phyloP scores from a whole-genome alignment of 2,888 invertebrate species.

The Poecilobothrus nobilitatus region DNA sequence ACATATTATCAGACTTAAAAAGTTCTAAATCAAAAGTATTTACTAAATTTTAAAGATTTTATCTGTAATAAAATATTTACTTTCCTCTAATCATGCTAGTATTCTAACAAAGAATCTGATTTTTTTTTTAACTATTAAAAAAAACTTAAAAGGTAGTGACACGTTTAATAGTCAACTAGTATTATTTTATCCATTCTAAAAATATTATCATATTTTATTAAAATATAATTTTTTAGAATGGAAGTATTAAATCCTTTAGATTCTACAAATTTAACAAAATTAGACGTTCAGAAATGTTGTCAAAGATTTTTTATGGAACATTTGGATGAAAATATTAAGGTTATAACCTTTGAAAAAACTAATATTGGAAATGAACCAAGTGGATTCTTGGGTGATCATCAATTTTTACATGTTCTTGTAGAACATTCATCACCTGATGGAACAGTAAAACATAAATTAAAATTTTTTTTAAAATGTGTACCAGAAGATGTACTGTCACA shows the following conservation, averaged over 20 bases:
- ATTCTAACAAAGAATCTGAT: no score
- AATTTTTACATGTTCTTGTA: constrained; percentile 31
- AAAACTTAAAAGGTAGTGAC: no score
- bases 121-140: no score
- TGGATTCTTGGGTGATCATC: constrained; percentile 38
- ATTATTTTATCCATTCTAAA: background rate
- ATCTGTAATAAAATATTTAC: no score
- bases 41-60: no score
- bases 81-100: no score
- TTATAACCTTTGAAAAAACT: constrained; percentile 30
- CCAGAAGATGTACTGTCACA: constrained; percentile 47
- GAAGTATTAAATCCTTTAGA: constrained; percentile 12
- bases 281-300: constrained; percentile 30
- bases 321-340: constrained; percentile 23
- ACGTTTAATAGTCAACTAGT: background rate
- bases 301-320: constrained; percentile 25
- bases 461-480: constrained; percentile 53
- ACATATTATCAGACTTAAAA: no score
- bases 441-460: constrained; percentile 26
- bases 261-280: constrained; percentile 17
- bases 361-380: constrained; percentile 32
- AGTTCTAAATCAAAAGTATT: no score
- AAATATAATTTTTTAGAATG: background rate
- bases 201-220: background rate
- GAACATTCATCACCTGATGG: constrained; percentile 26